Base-by-base conservation (phyloP, 2,113 vertebrate genomes). In the Oreotrochilus melanogaster region DNA sequence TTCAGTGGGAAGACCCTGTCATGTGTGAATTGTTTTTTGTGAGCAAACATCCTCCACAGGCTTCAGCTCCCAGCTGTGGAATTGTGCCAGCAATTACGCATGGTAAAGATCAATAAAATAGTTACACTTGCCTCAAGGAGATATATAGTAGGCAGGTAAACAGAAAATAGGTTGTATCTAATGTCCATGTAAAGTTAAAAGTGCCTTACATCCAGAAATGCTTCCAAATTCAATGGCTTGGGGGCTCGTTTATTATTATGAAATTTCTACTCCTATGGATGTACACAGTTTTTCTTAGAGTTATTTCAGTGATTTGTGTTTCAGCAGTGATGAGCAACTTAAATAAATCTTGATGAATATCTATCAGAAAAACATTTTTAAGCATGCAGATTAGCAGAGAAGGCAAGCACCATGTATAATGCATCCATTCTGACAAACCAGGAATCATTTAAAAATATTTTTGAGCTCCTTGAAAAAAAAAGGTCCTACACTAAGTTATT, bases 321-420 rank as follows among this genome's bases (percentile, higher is more conserved):
- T 86, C 47, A 91, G 39, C 30, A 70, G 24, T 43, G 24, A 19
- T 56, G 92, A 88, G 86, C 18, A 76, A 56, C 28, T 79, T 39
- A 57, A 91, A 80, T 16, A 65, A 1, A 30, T 89, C 61, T 65
- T 75, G 88, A 91, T 78, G 27, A 78, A 61, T 89, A 86, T 78
- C 64, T 47, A 82, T 92, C 74, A 58, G 58, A 79, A 69, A 87
- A 95, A 75, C 95, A 92, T 94, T 92, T 94, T 70, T 87, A 93
- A 92, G 90, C 14, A 16, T 78, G 33, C 6, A 88, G 33, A 81
- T 64, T 88, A 86, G 13, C 31, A 21, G 37, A 75, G 54, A 73
- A 93, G 28, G 65, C 25, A 93, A 93, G 37, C 37, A 18, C 16
- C 9, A 30, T 0, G 0, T 51, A 65, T 75, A 89, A 89, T 19